phyloP scores from a whole-genome alignment of 2,888 invertebrate genomes.

The Lucinisca nassula region DNA sequence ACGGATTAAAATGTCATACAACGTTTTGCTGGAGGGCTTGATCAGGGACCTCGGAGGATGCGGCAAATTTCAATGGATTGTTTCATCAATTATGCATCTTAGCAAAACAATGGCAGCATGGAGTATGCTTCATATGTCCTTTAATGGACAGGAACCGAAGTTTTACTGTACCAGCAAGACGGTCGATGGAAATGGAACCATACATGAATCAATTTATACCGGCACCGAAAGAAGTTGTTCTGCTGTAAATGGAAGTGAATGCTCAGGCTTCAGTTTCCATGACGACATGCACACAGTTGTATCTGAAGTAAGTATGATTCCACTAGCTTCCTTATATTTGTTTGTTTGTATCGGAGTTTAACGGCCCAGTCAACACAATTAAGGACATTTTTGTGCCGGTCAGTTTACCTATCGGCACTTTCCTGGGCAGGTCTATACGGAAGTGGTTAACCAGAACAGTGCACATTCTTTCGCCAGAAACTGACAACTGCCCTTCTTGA shows the following conservation, averaged over 20 bases:
- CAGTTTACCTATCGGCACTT: no score
- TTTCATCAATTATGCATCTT: conserved; percentile 56
- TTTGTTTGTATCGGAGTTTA: no score
- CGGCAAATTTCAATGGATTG: conserved; percentile 72
- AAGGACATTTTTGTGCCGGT: no score
- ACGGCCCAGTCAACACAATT: no score
- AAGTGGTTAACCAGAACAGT: no score
- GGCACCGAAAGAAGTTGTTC: background rate
- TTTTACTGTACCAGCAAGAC: conserved; percentile 64
- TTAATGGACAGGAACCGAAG: conserved; percentile 72
- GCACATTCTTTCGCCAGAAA: no score
- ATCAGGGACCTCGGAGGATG: conserved; percentile 72
- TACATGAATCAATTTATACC: background rate
- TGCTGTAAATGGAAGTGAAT: background rate
- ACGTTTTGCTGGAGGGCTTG: conserved; percentile 65
- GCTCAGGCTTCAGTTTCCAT: background rate
- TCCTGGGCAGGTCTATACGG: no score
- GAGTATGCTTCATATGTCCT: conserved; percentile 79
- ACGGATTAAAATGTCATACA: conserved; percentile 52
- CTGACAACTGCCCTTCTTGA: no score
- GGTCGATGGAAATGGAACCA: background rate
- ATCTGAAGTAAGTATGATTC: conserved; percentile 1
- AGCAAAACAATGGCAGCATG: conserved; percentile 68
- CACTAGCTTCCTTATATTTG: no score
- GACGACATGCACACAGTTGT: conserved; percentile 17